Percentiles rank a stretch among this genome's conserved stretches.
Evolutionary conservation across 2,888 invertebrate genomes (phyloP).

Genomic region (Nomada ferruginata): DNA sequence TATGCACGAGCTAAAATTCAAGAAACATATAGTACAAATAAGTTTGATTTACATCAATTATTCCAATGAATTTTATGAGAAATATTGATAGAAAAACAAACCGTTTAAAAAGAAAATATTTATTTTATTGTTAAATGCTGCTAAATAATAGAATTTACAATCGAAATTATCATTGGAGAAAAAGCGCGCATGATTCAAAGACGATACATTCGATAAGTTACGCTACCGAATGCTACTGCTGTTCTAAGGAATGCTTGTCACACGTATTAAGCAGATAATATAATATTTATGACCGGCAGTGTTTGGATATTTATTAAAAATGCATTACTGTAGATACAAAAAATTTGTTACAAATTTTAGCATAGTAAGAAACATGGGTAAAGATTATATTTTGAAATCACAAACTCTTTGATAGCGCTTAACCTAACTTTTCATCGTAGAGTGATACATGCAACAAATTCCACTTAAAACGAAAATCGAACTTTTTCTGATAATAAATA

Average conservation of each 20-base stretch:
- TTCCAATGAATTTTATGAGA: neutral
- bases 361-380: slow-evolving; percentile 73
- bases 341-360: slow-evolving; percentile 50
- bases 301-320: slow-evolving; percentile 39
- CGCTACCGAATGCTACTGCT: neutral
- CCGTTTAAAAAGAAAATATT: neutral
- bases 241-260: slow-evolving; percentile 1
- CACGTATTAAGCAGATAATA: slow-evolving; percentile 1
- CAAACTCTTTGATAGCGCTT: slow-evolving; percentile 10
- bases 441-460: too few relatives aligned
- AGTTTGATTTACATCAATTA: neutral
- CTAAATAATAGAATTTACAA: neutral
- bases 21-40: neutral
- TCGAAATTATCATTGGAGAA: neutral
- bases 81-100: neutral
- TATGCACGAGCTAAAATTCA: neutral
- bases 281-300: slow-evolving; percentile 29
- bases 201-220: slow-evolving; percentile 3
- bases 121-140: neutral
- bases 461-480: neutral
- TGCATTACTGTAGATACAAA: slow-evolving; percentile 57
- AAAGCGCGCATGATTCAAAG: neutral
- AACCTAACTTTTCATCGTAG: slow-evolving; percentile 15
- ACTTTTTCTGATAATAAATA: neutral
- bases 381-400: slow-evolving; percentile 16